These are phyloP conservation scores for Lepus timidus DNA, from an alignment of 2,113 vertebrate species.

Conservation along the genomic window DNA sequence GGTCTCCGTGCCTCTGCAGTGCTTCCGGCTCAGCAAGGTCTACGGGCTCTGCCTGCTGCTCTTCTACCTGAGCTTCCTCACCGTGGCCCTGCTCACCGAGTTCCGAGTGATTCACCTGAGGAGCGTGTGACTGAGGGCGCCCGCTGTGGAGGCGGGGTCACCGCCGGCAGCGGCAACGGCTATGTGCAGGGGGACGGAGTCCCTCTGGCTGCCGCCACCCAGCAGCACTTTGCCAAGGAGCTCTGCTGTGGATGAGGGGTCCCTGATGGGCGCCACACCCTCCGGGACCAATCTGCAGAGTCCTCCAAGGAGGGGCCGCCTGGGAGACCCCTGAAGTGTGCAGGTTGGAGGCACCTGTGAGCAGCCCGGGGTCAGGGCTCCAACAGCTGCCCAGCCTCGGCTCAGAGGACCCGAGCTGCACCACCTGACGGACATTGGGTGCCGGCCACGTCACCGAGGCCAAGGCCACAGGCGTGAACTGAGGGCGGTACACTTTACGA, in stretches of 20 bases:
- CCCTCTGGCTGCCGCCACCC: neutral
- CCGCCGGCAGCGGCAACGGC: neutral
- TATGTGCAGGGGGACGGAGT: neutral
- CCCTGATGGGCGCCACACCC: rapidly evolving
- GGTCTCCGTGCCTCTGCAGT: conserved; percentile 91
- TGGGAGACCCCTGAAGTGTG: rapidly evolving
- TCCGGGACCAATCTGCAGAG: neutral
- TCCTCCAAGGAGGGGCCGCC: neutral
- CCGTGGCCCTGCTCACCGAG: conserved; percentile 94
- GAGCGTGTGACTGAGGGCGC: conserved; percentile 1
- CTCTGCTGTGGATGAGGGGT: neutral
- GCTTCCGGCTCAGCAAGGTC: conserved; percentile 90
- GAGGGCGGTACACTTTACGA: too few species aligned
- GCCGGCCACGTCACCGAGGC: too few species aligned
- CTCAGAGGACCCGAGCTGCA: neutral
- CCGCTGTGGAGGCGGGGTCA: neutral
- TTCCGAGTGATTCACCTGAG: conserved; percentile 89
- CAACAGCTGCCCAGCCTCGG: neutral
- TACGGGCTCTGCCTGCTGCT: conserved; percentile 93
- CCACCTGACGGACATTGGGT: rapidly evolving
- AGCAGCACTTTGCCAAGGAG: neutral
- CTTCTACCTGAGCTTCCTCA: conserved; percentile 92
- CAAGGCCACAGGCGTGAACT: too few species aligned
- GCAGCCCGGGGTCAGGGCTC: neutral
- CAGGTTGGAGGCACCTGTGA: neutral